Percentiles rank a stretch among this genome's conserved stretches.
Evolutionary conservation across 2,888 invertebrate genomes (phyloP).

Genomic region (Limulus polyphemus): DNA sequence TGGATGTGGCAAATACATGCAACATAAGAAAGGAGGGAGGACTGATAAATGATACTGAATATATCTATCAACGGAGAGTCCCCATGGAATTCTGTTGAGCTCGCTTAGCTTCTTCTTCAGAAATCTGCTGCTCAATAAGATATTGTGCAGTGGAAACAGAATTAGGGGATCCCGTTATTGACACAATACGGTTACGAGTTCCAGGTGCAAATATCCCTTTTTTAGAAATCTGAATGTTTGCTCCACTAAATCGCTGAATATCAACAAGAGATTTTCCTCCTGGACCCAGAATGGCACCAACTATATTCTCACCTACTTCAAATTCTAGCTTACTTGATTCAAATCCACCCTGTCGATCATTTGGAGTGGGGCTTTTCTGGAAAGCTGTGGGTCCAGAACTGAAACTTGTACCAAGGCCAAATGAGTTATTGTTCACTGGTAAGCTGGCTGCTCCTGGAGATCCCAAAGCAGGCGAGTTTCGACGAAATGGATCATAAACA

Average conservation of each 20-base stretch:
- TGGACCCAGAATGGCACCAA: constrained; percentile 93
- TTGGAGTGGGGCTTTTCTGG: constrained; percentile 31
- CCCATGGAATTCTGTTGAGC: constrained; percentile 55
- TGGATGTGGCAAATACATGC: too few species aligned
- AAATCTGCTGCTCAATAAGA: constrained; percentile 91
- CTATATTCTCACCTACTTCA: constrained; percentile 85
- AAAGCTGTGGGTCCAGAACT: constrained; percentile 33
- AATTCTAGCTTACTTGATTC: constrained; percentile 53
- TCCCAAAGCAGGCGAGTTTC: constrained; percentile 29
- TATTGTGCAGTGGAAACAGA: constrained; percentile 84
- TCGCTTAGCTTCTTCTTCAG: constrained; percentile 88
- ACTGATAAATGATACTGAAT: too few species aligned
- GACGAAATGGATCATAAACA: constrained; percentile 27
- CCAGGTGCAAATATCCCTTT: constrained; percentile 95
- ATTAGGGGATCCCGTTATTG: constrained; percentile 77
- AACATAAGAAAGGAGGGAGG: too few species aligned
- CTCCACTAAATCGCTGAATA: constrained; percentile 92
- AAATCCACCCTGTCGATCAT: constrained; percentile 21
- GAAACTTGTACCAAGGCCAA: constrained; percentile 56
- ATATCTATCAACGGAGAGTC: constrained; percentile 11
- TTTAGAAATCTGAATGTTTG: constrained; percentile 96
- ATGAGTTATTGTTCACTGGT: constrained; percentile 62
- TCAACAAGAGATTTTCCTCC: constrained; percentile 92
- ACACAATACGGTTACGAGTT: constrained; percentile 91
- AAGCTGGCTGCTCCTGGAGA: constrained; percentile 37